Evolutionary conservation across 2,888 invertebrate species (phyloP).

Genomic region (Hirtodrosophila duncani): DNA sequence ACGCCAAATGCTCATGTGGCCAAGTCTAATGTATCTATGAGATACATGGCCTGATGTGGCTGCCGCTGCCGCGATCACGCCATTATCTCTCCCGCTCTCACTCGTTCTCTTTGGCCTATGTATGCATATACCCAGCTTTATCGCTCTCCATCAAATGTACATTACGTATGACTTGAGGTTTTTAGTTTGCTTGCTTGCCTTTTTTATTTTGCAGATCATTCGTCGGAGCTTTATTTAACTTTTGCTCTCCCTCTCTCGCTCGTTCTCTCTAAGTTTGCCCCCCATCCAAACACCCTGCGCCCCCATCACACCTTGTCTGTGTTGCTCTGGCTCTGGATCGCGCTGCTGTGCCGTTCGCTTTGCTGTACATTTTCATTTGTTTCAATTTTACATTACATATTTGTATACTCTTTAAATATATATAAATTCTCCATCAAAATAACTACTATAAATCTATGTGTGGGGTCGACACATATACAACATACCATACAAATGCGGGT

Average conservation of each 20-base stretch:
- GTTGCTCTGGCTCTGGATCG: too few relatives aligned
- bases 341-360: conserved; percentile 43
- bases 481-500: too few relatives aligned
- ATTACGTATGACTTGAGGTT: conserved; percentile 57
- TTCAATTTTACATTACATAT: neutral
- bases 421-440: too few relatives aligned
- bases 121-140: conserved; percentile 4
- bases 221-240: conserved; percentile 71
- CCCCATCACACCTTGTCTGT: conserved; percentile 36
- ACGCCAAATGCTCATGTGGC: conserved; percentile 40
- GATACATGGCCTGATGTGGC: conserved; percentile 66
- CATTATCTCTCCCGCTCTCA: neutral
- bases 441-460: too few relatives aligned
- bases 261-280: conserved; percentile 18
- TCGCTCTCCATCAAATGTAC: conserved; percentile 35
- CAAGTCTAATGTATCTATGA: conserved; percentile 64
- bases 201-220: conserved; percentile 66
- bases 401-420: conserved; percentile 4
- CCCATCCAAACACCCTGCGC: neutral
- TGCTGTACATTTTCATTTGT: conserved; percentile 56
- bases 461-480: too few relatives aligned
- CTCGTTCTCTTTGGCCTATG: neutral
- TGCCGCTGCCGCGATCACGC: conserved; percentile 8
- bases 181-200: conserved; percentile 55
- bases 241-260: conserved; percentile 56